These are phyloP conservation scores for Rhagonycha fulva DNA, from an alignment of 2,888 invertebrate species.

Conservation along the genomic window DNA sequence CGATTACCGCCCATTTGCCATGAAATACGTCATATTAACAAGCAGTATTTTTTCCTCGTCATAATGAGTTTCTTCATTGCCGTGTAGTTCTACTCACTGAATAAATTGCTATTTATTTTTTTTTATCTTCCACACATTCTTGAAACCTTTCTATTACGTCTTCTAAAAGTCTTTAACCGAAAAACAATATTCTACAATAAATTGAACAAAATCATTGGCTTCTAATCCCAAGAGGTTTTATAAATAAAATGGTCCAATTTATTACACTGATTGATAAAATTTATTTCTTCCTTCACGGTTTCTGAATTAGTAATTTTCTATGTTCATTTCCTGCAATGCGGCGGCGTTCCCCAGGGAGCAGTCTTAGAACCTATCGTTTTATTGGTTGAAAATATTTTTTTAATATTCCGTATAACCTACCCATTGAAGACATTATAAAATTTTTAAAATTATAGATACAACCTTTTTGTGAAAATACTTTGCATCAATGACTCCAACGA, in stretches of 20 bases:
- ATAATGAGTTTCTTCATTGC: neutral
- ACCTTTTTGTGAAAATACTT: neutral
- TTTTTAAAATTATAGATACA: neutral
- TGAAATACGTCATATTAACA: constrained; percentile 17
- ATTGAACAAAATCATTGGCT: neutral
- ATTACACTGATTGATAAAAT: neutral
- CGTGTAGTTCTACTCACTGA: neutral
- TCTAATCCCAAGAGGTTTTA: neutral
- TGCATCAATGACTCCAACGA: neutral
- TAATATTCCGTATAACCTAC: too few species aligned
- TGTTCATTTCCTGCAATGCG: neutral
- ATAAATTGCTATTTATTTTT: neutral
- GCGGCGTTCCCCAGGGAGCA: neutral
- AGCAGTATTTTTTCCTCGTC: constrained; percentile 6
- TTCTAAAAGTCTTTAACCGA: neutral
- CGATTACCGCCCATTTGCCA: constrained; percentile 28
- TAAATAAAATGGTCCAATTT: neutral
- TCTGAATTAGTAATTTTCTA: neutral
- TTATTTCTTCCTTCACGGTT: neutral
- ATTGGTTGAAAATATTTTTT: too few species aligned
- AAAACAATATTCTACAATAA: neutral
- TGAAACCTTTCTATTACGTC: neutral
- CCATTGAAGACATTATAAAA: too few species aligned
- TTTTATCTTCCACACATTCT: neutral
- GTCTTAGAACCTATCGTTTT: neutral